Conservation (phyloP, 2,888 invertebrate genomes). For the Aleiodes testaceus region DNA sequence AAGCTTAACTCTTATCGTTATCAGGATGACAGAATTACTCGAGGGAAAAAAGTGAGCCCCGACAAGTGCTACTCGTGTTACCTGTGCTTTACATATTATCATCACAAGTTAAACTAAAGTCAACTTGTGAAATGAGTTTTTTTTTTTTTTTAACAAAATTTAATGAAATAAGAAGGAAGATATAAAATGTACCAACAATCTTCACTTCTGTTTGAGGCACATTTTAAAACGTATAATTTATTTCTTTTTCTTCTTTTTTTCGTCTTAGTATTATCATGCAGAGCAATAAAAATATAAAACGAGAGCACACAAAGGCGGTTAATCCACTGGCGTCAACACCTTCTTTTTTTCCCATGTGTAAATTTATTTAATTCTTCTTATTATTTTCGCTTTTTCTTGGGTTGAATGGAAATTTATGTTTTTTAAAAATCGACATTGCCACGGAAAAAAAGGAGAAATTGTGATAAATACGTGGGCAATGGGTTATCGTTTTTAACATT, state of each 20-base stretch:
- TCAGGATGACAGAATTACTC: conserved; percentile 59
- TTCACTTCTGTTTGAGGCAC: conserved; percentile 14
- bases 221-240: conserved; percentile 14
- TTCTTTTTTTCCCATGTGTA: conserved; percentile 3
- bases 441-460: no score
- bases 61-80: conserved; percentile 66
- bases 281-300: conserved; percentile 20
- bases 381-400: no score
- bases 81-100: conserved; percentile 49
- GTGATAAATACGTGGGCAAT: background rate
- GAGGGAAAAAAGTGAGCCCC: conserved; percentile 48
- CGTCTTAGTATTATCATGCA: conserved; percentile 9
- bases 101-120: conserved; percentile 21
- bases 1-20: conserved; percentile 68
- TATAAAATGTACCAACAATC: conserved; percentile 8
- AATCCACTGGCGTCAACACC: conserved; percentile 30
- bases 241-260: no score
- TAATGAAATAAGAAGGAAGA: background rate
- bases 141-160: no score
- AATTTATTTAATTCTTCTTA: conserved; percentile 3
- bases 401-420: no score
- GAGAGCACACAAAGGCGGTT: conserved; percentile 24
- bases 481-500: conserved; percentile 12
- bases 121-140: conserved; percentile 1
- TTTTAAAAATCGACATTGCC: no score